Evolutionary conservation across 2,113 vertebrate species (phyloP).

Genomic region (Kryptolebias marmoratus): DNA sequence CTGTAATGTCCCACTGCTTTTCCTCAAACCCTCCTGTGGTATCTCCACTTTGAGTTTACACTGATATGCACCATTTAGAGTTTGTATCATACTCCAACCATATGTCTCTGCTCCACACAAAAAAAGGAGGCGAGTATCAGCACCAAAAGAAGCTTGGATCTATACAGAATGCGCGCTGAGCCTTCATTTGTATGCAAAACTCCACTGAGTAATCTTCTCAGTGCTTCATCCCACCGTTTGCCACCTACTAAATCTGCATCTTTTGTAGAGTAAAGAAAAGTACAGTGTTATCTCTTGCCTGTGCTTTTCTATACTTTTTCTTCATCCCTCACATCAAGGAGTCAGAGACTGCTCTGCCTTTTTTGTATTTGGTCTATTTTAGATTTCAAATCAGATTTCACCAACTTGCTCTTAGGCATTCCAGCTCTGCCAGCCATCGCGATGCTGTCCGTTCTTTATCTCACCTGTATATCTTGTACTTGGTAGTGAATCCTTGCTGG

Average conservation of each 20-base stretch:
- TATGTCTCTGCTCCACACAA: constrained; percentile 42
- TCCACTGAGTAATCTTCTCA: constrained; percentile 44
- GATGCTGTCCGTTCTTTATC: not conserved
- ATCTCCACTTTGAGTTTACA: constrained; percentile 53
- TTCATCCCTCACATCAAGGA: not conserved
- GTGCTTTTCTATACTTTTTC: not conserved
- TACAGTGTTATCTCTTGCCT: not conserved
- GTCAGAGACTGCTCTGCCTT: not conserved
- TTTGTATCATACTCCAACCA: constrained; percentile 38
- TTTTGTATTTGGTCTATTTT: not conserved
- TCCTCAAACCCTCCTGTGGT: constrained; percentile 51
- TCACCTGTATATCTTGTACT: constrained; percentile 89
- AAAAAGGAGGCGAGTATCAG: constrained; percentile 23
- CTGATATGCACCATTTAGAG: constrained; percentile 44
- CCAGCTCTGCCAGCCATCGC: not conserved
- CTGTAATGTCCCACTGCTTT: constrained; percentile 58
- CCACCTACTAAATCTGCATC: constrained; percentile 41
- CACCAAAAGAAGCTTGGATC: constrained; percentile 32
- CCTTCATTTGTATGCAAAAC: constrained; percentile 50
- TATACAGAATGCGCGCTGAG: constrained; percentile 15
- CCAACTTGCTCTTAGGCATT: not conserved
- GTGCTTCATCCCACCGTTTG: constrained; percentile 30
- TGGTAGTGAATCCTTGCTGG: constrained; percentile 85
- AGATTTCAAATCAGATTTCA: not conserved
- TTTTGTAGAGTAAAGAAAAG: constrained; percentile 17